Base-by-base conservation (phyloP, 2,888 invertebrate species). In the Sinelater perroti region DNA sequence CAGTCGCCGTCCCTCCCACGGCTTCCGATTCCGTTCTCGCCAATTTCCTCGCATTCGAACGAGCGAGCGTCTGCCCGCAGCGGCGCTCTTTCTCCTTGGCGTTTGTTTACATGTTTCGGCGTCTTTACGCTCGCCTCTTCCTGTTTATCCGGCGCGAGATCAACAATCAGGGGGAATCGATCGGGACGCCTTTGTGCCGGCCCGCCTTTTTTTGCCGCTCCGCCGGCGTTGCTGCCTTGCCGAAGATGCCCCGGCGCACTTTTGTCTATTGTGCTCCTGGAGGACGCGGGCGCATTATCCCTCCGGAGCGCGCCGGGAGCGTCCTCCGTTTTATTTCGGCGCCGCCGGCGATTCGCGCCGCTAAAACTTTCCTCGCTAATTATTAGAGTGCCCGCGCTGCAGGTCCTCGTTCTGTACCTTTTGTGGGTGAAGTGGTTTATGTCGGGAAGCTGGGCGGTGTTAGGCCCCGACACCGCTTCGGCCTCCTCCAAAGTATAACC, bases 331-430 rank as follows among this genome's bases (percentile, higher is more conserved):
- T 53, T 47, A 47, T 49, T 64, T 63, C 66, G 65, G 38, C 60
- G 66, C 26, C 72, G 70, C 10, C 78, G 70, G 4, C 78, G 74
- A 5, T 74, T 66, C 31, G 71, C 64, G 40, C 72, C 68, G 11
- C 75, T 74, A 35, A 80, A 78, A 70, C 75, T 79, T 50, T 83
- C 82, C 53, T 82, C 80, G 47, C 78, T 77, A 49, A 83, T 78
- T 52, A 84, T 74, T 61, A 83, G 70, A 24, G 83, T 83, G 18
- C 83, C 83, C 8, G 83, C 83, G 58, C 80, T 79, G 67, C 81
- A 79, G 20, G 80, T 81, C 63, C 83, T 75, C 45, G 81, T 74
- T 60, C 74, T 79, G 64, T 83, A 83, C 42, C 76, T 77, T 10
- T 67, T 63, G 45, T 63, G 59, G 17, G 47, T 76, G 5, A 64